Conservation (phyloP, 2,888 invertebrate genomes). For the Yponomeuta plumbellus region DNA sequence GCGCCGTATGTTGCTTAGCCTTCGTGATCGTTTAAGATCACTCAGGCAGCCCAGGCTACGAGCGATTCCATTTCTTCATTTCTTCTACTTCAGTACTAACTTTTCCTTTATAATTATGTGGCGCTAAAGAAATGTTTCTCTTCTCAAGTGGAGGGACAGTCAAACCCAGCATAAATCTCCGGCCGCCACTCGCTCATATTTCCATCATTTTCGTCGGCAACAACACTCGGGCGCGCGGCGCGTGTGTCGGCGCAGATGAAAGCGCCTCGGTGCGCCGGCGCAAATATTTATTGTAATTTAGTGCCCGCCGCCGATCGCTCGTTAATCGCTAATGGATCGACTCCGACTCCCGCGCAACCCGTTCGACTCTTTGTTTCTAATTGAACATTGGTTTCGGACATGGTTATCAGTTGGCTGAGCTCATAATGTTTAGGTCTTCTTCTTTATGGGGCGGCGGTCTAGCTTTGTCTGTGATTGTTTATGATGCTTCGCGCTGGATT, state of each 20-base stretch:
- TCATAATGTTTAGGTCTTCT: neutral
- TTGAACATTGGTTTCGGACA: slow-evolving; percentile 14
- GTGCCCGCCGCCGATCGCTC: slow-evolving; percentile 63
- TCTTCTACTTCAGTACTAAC: too few relatives aligned
- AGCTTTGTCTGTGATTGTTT: neutral
- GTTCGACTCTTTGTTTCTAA: slow-evolving; percentile 22
- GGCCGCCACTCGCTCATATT: neutral
- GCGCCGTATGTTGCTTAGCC: too few relatives aligned
- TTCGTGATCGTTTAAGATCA: too few relatives aligned
- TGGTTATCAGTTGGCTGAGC: slow-evolving; percentile 3
- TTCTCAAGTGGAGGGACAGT: too few relatives aligned
- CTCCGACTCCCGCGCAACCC: slow-evolving; percentile 42
- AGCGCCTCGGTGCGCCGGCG: slow-evolving; percentile 55
- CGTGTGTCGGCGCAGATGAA: slow-evolving; percentile 70
- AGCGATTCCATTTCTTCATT: too few relatives aligned
- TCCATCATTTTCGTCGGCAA: slow-evolving; percentile 7
- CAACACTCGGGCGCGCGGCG: slow-evolving; percentile 41
- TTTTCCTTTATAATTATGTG: too few relatives aligned
- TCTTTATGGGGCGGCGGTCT: neutral
- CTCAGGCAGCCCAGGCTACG: too few relatives aligned
- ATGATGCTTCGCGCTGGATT: neutral
- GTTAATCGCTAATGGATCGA: slow-evolving; percentile 73
- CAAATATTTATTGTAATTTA: slow-evolving; percentile 77
- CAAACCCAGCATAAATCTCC: slow-evolving; percentile 5
- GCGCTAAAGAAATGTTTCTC: too few relatives aligned